phyloP scores from a whole-genome alignment of 30 jellyfish, hydroid and myxozoan species.

The Cassiopea xamachana region DNA sequence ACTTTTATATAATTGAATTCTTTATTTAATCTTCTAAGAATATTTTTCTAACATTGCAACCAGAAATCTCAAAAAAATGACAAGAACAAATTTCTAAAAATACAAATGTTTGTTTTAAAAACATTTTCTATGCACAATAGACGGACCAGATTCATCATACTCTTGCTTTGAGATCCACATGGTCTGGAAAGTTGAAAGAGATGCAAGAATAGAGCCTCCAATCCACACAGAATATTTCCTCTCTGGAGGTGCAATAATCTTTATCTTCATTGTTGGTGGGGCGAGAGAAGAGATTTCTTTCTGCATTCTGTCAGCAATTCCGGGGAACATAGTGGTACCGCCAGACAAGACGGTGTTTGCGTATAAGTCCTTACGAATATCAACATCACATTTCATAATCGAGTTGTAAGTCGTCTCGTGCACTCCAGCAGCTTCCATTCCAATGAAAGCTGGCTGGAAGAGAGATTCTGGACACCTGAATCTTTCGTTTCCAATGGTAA shows the following conservation, averaged over 20 bases:
- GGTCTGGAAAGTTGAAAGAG: conserved; percentile 99
- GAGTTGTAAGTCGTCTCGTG: conserved; percentile 99
- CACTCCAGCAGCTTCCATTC: conserved; percentile 99
- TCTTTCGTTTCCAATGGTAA: conserved; percentile 99
- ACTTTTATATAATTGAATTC: background rate
- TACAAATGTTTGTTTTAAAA: conserved; percentile 59
- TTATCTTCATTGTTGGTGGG: conserved; percentile 99
- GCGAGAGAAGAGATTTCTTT: conserved; percentile 99
- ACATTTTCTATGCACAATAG: conserved; percentile 99
- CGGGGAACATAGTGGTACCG: conserved; percentile 99
- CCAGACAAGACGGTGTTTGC: conserved; percentile 99
- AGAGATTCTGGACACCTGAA: conserved; percentile 99
- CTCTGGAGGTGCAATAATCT: conserved; percentile 99
- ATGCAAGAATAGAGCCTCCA: conserved; percentile 99
- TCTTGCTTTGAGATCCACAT: conserved; percentile 99
- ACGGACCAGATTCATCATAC: conserved; percentile 99
- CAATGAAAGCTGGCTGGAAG: conserved; percentile 99
- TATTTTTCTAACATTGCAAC: background rate
- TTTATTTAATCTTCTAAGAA: background rate
- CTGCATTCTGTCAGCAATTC: conserved; percentile 99
- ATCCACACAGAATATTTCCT: conserved; percentile 99
- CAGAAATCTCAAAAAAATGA: background rate
- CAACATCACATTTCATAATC: conserved; percentile 99
- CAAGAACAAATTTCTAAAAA: background rate
- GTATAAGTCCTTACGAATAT: conserved; percentile 99